These are phyloP conservation scores for Spinus pinus DNA, from an alignment of 2,797 vertebrate species.

Conservation along the genomic window DNA sequence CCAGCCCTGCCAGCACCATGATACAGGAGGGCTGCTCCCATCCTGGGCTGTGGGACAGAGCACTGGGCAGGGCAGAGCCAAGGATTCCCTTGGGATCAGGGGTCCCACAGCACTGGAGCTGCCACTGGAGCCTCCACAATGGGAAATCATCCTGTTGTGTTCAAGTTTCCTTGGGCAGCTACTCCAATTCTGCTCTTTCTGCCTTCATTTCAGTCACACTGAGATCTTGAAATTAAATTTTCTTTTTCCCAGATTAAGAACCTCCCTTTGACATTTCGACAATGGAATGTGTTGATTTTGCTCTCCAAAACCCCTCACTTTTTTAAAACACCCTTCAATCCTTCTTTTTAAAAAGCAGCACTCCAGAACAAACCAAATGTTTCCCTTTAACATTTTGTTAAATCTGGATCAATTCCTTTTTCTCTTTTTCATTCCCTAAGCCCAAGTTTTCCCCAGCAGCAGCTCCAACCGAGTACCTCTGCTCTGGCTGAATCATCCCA, in stretches of 20 bases:
- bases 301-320: not conserved
- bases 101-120: not conserved
- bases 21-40: not conserved
- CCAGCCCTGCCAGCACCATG: rapidly evolving
- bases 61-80: not conserved
- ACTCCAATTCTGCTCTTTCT: not conserved
- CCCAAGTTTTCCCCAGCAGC: not conserved
- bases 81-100: not conserved
- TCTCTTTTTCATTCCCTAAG: not conserved
- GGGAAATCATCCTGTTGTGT: not conserved
- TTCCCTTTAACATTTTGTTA: constrained; percentile 41
- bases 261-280: constrained; percentile 8
- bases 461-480: not conserved
- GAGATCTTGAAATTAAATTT: constrained; percentile 13
- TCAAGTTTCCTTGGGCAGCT: not conserved
- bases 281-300: not conserved
- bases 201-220: not conserved
- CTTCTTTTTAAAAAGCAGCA: not conserved
- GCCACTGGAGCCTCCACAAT: not conserved
- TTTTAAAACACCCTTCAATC: not conserved
- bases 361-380: constrained; percentile 28
- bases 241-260: not conserved
- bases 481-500: not conserved
- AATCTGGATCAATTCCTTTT: constrained; percentile 15
- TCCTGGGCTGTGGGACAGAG: rapidly evolving